Evolutionary conservation across 2,113 vertebrate genomes (phyloP), one percentile per base, ranked within the genome.

Genomic region (Hyperoodon ampullatus): DNA sequence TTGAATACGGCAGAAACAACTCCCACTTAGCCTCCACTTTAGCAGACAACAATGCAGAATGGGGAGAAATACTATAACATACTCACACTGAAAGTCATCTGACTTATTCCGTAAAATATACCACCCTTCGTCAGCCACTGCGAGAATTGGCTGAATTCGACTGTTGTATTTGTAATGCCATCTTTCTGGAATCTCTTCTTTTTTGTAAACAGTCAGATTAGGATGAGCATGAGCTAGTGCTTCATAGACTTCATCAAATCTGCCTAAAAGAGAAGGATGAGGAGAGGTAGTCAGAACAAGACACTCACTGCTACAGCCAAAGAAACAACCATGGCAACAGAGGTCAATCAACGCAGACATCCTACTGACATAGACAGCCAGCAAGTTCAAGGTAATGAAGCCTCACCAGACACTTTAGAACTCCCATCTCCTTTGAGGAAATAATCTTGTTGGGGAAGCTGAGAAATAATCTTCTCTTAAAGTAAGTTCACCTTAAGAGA

Each of bases 101-200:
- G 98, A 99, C 93, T 98, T 99, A 88, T 99, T 99, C 88, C 97
- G 99, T 63, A 99, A 95, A 87, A 99, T 98, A 83, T 99, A 99
- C 99, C 99, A 99, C 93, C 99, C 99, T 97, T 99, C 97, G 28
- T 99, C 99, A 85, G 99, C 99, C 95, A 99, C 98, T 0, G 99
- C 96, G 71, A 99, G 94, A 72, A 99, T 98, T 1, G 99, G 99
- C 98, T 99, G 99, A 96, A 99, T 99, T 97, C 98, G 98, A 24
- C 0, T n/a, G 93, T 99, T 99, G 98, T 99, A 98, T 90, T 97
- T 99, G 96, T 99, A 99, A 96, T 99, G 99, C 71, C 99, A 98
- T 94, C 98, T 98, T 6, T 98, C 98, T 1, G 99, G 99, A 88
- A 99, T 98, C 65, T 99, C 98, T 55, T 99, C 99, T 95, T 98